These are phyloP conservation scores for Phalera bucephala DNA, from an alignment of 2,888 invertebrate genomes.

Conservation along the genomic window DNA sequence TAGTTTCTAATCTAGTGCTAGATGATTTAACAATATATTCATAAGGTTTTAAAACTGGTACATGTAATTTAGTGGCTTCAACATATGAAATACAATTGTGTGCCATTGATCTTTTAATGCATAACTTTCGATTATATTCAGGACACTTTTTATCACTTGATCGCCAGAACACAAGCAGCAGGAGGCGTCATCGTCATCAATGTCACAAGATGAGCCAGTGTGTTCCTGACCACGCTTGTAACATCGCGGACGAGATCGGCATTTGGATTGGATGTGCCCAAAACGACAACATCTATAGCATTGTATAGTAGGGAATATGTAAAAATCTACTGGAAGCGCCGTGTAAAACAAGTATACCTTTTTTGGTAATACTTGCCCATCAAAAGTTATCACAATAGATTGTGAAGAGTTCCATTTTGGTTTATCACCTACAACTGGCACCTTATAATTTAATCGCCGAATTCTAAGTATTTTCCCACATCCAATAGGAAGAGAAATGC, in stretches of 20 bases:
- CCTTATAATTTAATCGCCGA: too few relatives aligned
- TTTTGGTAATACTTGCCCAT: background rate
- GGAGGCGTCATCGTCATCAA: background rate
- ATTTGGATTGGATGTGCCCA: slow-evolving; percentile 8
- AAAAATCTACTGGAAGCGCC: background rate
- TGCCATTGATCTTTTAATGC: slow-evolving; percentile 8
- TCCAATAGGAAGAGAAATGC: too few relatives aligned
- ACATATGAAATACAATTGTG: too few relatives aligned
- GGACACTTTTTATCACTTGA: slow-evolving; percentile 9
- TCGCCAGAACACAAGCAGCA: slow-evolving; percentile 3
- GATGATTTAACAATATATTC: too few relatives aligned
- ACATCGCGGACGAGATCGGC: slow-evolving; percentile 9
- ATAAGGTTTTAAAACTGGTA: too few relatives aligned
- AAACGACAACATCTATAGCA: slow-evolving; percentile 14
- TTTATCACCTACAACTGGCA: too few relatives aligned
- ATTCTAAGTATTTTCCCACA: too few relatives aligned
- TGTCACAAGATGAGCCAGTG: slow-evolving; percentile 3
- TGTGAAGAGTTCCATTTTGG: background rate
- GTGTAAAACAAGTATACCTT: background rate
- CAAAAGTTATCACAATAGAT: background rate
- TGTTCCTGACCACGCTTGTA: slow-evolving; percentile 12
- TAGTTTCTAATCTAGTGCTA: too few relatives aligned
- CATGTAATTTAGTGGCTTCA: too few relatives aligned
- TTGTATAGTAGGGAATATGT: slow-evolving; percentile 11
- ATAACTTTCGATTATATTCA: slow-evolving; percentile 6